Percentiles rank a stretch among this genome's conserved stretches.
Evolutionary conservation across 2,113 vertebrate species (phyloP).

Genomic region (Poecilia latipinna): DNA sequence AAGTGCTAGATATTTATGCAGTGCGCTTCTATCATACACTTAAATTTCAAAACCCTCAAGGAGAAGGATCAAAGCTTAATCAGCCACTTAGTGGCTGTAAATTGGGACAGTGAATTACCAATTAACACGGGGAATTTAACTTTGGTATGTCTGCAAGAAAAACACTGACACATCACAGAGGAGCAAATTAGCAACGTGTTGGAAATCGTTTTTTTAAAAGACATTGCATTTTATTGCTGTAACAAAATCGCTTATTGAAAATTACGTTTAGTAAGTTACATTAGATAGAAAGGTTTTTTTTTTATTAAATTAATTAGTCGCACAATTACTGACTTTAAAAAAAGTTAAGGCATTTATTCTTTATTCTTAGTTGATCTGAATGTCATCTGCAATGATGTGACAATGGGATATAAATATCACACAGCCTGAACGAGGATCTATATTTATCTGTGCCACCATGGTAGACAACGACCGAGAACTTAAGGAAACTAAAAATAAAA

Average conservation of each 20-base stretch:
- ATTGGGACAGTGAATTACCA: not conserved
- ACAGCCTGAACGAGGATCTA: not conserved
- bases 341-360: not conserved
- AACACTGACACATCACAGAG: not conserved
- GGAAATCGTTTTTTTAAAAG: not conserved
- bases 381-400: not conserved
- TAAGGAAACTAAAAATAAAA: not conserved
- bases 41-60: not conserved
- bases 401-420: not conserved
- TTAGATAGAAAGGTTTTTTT: no score
- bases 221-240: not conserved
- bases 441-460: not conserved
- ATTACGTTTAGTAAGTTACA: not conserved
- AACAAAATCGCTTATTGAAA: not conserved
- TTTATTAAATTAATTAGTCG: no score
- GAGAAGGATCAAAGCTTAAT: not conserved
- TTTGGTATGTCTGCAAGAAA: constrained; percentile 6
- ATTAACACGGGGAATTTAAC: not conserved
- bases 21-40: constrained; percentile 20
- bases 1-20: constrained; percentile 34
- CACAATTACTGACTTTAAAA: no score
- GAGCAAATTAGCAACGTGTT: not conserved
- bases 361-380: not conserved
- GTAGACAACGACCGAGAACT: not conserved
- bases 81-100: not conserved